Percentiles rank a stretch among this genome's conserved stretches.
These are phyloP conservation scores for Orientallactaga bullata DNA, from an alignment of 2,113 vertebrate species.

Conservation along the genomic window DNA sequence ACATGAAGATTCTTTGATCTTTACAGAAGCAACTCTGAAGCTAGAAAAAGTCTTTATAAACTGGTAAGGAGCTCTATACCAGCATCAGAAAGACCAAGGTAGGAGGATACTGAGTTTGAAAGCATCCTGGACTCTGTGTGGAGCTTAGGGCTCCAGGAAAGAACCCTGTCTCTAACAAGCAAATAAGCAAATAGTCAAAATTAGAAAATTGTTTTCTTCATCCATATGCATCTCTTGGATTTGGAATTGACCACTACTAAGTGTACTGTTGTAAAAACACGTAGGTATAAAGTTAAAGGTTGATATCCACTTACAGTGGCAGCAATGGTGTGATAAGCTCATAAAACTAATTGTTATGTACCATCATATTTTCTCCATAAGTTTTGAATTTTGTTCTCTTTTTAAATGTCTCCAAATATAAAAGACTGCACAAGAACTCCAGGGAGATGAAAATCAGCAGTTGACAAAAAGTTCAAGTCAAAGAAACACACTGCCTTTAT, in stretches of 20 bases:
- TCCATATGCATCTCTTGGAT: neutral
- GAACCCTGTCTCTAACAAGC: neutral
- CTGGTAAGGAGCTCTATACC: neutral
- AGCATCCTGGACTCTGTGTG: neutral
- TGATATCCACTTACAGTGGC: neutral
- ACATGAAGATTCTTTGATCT: neutral
- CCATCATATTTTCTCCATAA: neutral
- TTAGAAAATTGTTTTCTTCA: neutral
- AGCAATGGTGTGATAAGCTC: neutral
- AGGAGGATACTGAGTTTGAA: neutral
- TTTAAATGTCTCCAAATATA: neutral
- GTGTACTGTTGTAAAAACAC: neutral
- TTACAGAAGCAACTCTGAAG: neutral
- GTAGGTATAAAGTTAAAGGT: neutral
- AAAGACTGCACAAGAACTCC: neutral
- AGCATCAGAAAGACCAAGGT: neutral
- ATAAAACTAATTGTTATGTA: neutral
- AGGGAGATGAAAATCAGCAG: slow-evolving; percentile 14
- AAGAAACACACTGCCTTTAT: slow-evolving; percentile 9
- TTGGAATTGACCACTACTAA: neutral
- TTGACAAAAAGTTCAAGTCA: slow-evolving; percentile 2
- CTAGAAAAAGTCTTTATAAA: slow-evolving; percentile 1
- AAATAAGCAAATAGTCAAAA: neutral
- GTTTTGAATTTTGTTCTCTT: slow-evolving; percentile 2
- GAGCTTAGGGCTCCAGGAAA: neutral